These are phyloP conservation scores for Myotis myotis DNA, from an alignment of 2,797 vertebrate species.

Conservation along the genomic window DNA sequence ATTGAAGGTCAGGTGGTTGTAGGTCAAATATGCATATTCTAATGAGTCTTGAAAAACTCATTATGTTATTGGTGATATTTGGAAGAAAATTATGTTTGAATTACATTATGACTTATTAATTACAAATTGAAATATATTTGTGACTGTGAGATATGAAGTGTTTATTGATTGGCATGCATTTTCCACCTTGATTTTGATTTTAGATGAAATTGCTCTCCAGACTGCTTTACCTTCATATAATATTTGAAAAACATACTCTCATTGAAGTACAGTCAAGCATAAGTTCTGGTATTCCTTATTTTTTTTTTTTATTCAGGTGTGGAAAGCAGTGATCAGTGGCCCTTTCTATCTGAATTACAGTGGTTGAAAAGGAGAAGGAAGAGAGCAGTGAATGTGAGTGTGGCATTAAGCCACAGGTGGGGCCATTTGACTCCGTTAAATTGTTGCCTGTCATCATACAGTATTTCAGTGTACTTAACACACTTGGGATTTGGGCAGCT, in stretches of 20 bases:
- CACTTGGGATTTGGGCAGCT: neutral
- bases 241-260: neutral
- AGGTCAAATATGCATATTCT: neutral
- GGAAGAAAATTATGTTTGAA: neutral
- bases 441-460: neutral
- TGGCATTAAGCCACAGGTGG: neutral
- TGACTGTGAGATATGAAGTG: neutral
- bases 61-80: slow-evolving; percentile 7
- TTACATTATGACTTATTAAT: neutral
- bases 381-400: slow-evolving; percentile 90
- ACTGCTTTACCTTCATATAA: neutral
- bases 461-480: neutral
- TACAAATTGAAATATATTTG: neutral
- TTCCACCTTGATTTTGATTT: neutral
- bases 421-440: neutral
- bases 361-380: slow-evolving; percentile 93
- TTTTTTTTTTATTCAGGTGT: slow-evolving; percentile 79
- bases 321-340: slow-evolving; percentile 86
- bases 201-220: neutral
- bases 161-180: neutral
- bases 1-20: neutral
- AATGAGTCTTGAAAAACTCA: neutral
- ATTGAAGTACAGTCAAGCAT: neutral
- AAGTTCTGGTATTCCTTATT: slow-evolving; percentile 24
- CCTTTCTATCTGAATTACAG: slow-evolving; percentile 88